Evolutionary conservation across 2,888 invertebrate species (phyloP), one percentile per base, ranked within the genome.

Genomic region (Stomorhina lunata): DNA sequence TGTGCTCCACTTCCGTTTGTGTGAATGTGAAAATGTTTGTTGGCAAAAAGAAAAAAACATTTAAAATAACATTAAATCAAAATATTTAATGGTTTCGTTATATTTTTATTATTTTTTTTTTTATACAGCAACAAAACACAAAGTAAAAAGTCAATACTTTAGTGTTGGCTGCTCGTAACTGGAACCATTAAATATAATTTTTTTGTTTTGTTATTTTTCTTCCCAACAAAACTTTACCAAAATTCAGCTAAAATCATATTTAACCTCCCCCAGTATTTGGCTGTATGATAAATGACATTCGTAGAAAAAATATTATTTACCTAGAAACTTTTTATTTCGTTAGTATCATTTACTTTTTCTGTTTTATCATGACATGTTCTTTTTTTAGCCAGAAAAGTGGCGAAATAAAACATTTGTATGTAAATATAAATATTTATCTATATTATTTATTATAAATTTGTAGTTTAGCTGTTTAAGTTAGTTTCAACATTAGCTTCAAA

Each of bases 301-400:
- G 17, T 5, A 20, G 20, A 55, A 63, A 29, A 45, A 29, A 48
- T n/a, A n/a, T n/a, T n/a, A n/a, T n/a, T 65, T 65, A 65, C 65
- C 65, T 65, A 45, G 45, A 65, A 65, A 65, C 45, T 65, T 65
- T 65, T 27, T 63, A 43, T 15, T 65, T 63, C 22, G 25, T 59
- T 57, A 9, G 25, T 50, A 25, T 50, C n/a, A 12, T 29, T 37
- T 63, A 12, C 17, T 43, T 22, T 65, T 20, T 45, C 3, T 20
- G 12, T 25, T 59, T 43, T 29, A 45, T 43, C 32, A 10, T 65
- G 65, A 65, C 65, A 65, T 20, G 45, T n/a, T n/a, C 29, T 4
- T 32, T 4, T 65, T 65, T 45, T 32, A 59, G 37, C n/a, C 37
- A 15, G 7, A 25, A 37, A 22, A 37, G n/a, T 2, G 22, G 12